Evolutionary conservation across 2,888 invertebrate genomes (phyloP), one percentile per base, ranked within the genome.

Genomic region (Eristalinus sepulchralis): DNA sequence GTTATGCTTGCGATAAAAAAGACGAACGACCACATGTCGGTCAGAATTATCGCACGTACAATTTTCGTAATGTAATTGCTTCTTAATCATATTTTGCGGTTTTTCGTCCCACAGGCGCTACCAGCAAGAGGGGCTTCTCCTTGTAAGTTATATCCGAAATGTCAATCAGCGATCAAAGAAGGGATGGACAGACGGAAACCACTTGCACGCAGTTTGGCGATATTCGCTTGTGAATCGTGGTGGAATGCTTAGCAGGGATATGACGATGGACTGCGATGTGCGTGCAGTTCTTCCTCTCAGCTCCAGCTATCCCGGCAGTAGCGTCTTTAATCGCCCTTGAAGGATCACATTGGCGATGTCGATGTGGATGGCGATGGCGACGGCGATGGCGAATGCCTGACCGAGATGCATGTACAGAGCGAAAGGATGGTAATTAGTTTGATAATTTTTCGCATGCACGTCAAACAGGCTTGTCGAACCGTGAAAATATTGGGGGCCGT

Each of bases 71-170:
- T 59, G 68, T 82, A 85, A 85, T 85, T 85, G 82, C 64, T 78
- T 75, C 82, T 78, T 83, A 86, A 86, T 83, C 75, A 86, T 86
- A 83, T 86, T 83, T 86, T 86, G 86, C 64, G 86, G 86, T 83
- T 86, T 70, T 27, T 71, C 75, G 47, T 79, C 86, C 73, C 83
- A 39, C 78, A 79, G 83, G 83, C 82, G 75, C 83, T 75, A 62
- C 83, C 75, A 78, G 47, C 17, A 17, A 13, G 60, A 55, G 70
- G 62, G 55, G 55, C 72, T 39, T 76, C 70, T 57, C 71, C 75
- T 63, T 34, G 60, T 72, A 78, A 83, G 78, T 78, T 73, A 83
- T 70, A 83, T 86, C 78, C 75, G 79, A 86, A 66, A 75, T 83
- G 86, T 86, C 86, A 86, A 86, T 86, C 86, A 86, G 78, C 86